Percentiles rank a stretch among this genome's conserved stretches.
phyloP scores from a whole-genome alignment of 2,888 invertebrate genomes.

The Agrotis ipsilon region DNA sequence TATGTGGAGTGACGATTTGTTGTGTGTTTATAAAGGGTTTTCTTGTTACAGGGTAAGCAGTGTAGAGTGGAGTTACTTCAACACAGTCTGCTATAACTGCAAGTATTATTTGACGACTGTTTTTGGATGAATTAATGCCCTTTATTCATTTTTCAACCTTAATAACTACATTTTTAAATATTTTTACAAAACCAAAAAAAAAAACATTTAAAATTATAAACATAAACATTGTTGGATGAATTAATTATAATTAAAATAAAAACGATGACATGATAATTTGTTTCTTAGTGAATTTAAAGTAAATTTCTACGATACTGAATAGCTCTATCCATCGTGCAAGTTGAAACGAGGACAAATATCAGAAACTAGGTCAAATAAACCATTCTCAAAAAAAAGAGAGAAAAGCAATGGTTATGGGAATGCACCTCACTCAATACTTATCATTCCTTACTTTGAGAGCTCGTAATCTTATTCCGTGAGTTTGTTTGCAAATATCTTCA shows the following conservation, averaged over 20 bases:
- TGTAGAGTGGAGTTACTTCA: background rate
- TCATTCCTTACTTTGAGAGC: slow-evolving; percentile 37
- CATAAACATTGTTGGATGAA: no score
- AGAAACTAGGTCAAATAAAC: slow-evolving; percentile 35
- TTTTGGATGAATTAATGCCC: no score
- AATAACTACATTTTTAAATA: no score
- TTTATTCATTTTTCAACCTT: no score
- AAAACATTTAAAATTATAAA: no score
- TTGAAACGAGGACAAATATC: background rate
- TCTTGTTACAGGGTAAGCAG: slow-evolving; percentile 50
- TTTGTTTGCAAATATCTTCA: slow-evolving; percentile 46
- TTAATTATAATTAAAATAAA: background rate
- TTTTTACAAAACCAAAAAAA: no score
- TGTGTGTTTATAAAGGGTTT: slow-evolving; percentile 18
- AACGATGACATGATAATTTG: background rate
- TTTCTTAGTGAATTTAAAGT: background rate
- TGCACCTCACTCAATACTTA: slow-evolving; percentile 51
- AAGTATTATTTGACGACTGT: slow-evolving; percentile 21
- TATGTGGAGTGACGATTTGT: slow-evolving; percentile 24
- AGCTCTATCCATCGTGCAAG: background rate
- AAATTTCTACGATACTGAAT: background rate
- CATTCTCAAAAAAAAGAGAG: slow-evolving; percentile 34
- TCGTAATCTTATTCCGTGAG: slow-evolving; percentile 41
- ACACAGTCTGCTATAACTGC: background rate
- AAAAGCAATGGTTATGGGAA: slow-evolving; percentile 39